Percentiles rank a stretch among this genome's conserved stretches.
These are phyloP conservation scores for Peromyscus aztecus DNA, from an alignment of 2,797 vertebrate genomes.

Conservation along the genomic window DNA sequence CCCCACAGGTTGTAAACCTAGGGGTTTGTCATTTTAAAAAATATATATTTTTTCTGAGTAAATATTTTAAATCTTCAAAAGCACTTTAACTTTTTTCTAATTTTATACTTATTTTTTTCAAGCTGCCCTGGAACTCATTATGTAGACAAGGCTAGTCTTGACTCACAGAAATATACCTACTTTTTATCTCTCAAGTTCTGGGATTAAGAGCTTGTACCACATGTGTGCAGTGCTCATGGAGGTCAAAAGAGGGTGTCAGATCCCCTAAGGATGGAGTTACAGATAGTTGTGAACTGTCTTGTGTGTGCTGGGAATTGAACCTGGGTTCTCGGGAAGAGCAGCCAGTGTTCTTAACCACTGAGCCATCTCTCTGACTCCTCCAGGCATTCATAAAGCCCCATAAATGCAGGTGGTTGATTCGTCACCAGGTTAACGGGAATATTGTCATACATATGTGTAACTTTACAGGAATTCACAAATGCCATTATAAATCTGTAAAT, in stretches of 20 bases:
- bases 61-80: conserved; percentile 15
- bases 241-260: neutral
- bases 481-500: neutral
- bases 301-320: neutral
- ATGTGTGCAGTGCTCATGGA: neutral
- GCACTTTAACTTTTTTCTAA: neutral
- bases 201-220: neutral
- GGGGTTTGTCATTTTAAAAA: neutral
- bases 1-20: no score
- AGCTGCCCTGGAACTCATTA: neutral
- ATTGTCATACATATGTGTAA: neutral
- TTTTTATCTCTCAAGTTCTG: neutral
- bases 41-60: conserved; percentile 43
- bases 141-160: neutral
- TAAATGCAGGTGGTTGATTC: neutral
- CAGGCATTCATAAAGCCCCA: neutral
- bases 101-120: neutral
- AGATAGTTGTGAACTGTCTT: neutral
- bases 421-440: neutral
- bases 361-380: neutral
- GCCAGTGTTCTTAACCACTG: no score
- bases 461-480: conserved; percentile 22
- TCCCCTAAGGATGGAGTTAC: neutral
- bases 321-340: neutral
- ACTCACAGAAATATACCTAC: neutral